phyloP scores from a whole-genome alignment of 2,888 invertebrate genomes.

The Lepidonotus clava region DNA sequence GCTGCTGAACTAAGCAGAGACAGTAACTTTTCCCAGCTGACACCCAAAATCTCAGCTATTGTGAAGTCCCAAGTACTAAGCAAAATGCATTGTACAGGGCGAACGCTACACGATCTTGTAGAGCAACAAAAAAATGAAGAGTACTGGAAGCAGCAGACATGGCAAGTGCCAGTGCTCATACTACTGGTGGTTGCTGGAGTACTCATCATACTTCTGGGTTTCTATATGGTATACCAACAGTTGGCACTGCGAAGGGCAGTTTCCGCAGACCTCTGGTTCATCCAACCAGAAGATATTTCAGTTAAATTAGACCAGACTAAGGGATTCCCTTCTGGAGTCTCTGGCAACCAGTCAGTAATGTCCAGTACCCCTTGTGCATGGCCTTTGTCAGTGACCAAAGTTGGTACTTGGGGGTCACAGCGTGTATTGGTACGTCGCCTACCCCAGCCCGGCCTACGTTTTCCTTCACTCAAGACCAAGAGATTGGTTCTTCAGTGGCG shows the following conservation, averaged over 20 bases:
- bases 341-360: background rate
- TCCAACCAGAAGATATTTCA: conserved; percentile 5
- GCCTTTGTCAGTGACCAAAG: conserved; percentile 2
- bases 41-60: conserved; percentile 58
- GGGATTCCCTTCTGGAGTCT: background rate
- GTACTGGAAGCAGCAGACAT: conserved; percentile 60
- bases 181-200: conserved; percentile 64
- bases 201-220: conserved; percentile 62
- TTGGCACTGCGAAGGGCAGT: conserved; percentile 56
- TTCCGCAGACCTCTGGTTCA: conserved; percentile 61
- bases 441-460: background rate
- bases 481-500: conserved; percentile 58
- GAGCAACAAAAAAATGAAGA: conserved; percentile 65
- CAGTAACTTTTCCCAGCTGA: conserved; percentile 69
- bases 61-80: conserved; percentile 66
- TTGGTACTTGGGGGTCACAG: conserved; percentile 41
- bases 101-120: conserved; percentile 67
- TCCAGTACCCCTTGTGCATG: background rate
- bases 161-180: conserved; percentile 68
- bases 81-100: conserved; percentile 67
- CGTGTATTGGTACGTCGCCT: conserved; percentile 43
- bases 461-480: background rate
- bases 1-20: conserved; percentile 5
- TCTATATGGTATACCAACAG: conserved; percentile 67
- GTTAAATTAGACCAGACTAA: background rate